Conservation (phyloP, 2,797 vertebrate species). For the Enteromius unitaeniatus region DNA sequence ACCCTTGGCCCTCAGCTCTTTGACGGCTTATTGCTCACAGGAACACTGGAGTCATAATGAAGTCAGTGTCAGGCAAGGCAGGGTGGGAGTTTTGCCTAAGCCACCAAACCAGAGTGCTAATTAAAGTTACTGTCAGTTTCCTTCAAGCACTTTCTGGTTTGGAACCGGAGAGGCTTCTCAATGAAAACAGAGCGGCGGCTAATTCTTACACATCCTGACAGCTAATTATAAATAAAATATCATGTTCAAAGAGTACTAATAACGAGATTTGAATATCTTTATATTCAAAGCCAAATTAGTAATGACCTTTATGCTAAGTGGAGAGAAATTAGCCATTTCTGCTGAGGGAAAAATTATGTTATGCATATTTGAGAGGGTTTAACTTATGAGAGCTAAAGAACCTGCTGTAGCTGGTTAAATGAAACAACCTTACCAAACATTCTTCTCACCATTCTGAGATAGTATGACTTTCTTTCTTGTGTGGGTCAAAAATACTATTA, state of each 20-base stretch:
- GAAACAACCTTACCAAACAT: neutral
- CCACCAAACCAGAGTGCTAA: constrained; percentile 51
- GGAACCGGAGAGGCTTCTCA: constrained; percentile 26
- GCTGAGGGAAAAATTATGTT: neutral
- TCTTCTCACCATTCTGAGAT: neutral
- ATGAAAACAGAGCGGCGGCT: neutral
- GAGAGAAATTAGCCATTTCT: constrained; percentile 13
- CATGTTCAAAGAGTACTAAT: constrained; percentile 49
- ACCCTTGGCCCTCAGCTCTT: constrained; percentile 12
- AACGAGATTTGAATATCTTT: constrained; percentile 29
- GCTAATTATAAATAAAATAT: constrained; percentile 58
- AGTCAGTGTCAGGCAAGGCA: constrained; percentile 31
- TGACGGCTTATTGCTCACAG: constrained; percentile 9
- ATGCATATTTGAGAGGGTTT: constrained; percentile 6
- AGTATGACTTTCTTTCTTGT: neutral
- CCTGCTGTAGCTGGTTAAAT: neutral
- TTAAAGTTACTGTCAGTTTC: constrained; percentile 57
- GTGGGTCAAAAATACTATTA: neutral
- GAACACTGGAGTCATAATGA: constrained; percentile 26
- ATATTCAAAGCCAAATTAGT: constrained; percentile 26
- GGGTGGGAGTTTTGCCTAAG: constrained; percentile 32
- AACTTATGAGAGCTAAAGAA: constrained; percentile 14
- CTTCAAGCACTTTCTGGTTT: constrained; percentile 22
- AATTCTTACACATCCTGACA: constrained; percentile 48
- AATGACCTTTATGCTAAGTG: constrained; percentile 5